Evolutionary conservation across 2,113 vertebrate species (phyloP).

Genomic region (Polyodon spathula): DNA sequence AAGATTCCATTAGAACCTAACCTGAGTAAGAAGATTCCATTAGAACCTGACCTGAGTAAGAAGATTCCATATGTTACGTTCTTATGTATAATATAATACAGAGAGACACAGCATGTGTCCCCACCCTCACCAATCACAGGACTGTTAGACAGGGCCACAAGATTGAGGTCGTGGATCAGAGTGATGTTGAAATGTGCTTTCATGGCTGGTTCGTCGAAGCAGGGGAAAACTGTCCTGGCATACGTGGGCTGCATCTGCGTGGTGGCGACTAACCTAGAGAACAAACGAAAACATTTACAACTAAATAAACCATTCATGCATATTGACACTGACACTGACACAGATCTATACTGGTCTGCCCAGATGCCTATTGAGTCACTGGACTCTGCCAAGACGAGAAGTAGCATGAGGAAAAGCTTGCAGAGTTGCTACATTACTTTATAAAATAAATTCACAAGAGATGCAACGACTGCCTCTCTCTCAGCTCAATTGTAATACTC

Average conservation of each 20-base stretch:
- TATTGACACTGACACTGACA: neutral
- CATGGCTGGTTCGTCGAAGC: slow-evolving; percentile 89
- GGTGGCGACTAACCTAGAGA: slow-evolving; percentile 66
- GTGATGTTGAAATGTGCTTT: slow-evolving; percentile 75
- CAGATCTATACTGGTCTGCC: neutral
- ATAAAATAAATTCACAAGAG: no score
- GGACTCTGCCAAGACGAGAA: no score
- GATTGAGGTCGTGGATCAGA: slow-evolving; percentile 38
- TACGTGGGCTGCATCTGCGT: slow-evolving; percentile 69
- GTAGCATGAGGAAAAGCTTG: no score
- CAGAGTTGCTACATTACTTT: no score
- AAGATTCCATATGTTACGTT: neutral
- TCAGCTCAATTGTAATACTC: no score
- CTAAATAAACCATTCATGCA: neutral
- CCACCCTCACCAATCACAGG: slow-evolving; percentile 30
- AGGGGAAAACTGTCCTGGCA: slow-evolving; percentile 80
- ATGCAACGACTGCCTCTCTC: no score
- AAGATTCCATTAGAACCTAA: no score
- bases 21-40: no score
- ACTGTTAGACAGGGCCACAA: slow-evolving; percentile 60
- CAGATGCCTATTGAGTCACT: slow-evolving; percentile 1
- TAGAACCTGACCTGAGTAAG: no score
- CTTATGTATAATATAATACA: neutral
- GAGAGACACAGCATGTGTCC: neutral
- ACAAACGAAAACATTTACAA: neutral